phyloP scores from a whole-genome alignment of 2,888 invertebrate genomes.

The Catotricha subobsoleta region DNA sequence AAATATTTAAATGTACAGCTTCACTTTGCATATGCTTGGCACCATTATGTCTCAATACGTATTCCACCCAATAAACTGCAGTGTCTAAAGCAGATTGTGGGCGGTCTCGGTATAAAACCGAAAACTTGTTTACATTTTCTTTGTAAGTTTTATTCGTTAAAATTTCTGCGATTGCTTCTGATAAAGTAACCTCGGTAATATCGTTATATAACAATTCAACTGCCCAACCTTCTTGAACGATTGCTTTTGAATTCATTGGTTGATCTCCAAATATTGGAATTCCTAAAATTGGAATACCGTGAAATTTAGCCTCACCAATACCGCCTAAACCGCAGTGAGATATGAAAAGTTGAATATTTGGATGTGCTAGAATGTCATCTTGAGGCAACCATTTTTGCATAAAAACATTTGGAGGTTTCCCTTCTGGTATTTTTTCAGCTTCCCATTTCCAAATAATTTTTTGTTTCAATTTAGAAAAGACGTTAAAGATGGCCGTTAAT shows the following conservation, averaged over 20 bases:
- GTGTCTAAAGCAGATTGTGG: slow-evolving; percentile 33
- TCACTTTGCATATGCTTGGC: slow-evolving; percentile 34
- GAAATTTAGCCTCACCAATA: slow-evolving; percentile 39
- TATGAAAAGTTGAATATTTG: slow-evolving; percentile 39
- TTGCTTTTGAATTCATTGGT: slow-evolving; percentile 32
- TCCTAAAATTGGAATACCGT: slow-evolving; percentile 38
- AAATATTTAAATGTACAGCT: slow-evolving; percentile 29
- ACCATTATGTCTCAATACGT: slow-evolving; percentile 36
- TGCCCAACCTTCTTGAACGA: slow-evolving; percentile 29
- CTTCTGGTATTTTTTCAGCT: slow-evolving; percentile 31
- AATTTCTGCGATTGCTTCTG: slow-evolving; percentile 16
- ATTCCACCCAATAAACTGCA: slow-evolving; percentile 38
- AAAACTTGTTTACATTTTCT: slow-evolving; percentile 25
- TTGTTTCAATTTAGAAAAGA: slow-evolving; percentile 19
- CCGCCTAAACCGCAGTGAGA: slow-evolving; percentile 49
- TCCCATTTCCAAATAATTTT: slow-evolving; percentile 22
- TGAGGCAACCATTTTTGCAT: slow-evolving; percentile 50
- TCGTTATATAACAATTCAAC: slow-evolving; percentile 30
- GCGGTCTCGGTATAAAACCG: slow-evolving; percentile 34
- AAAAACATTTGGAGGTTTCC: slow-evolving; percentile 37
- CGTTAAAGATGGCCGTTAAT: slow-evolving; percentile 14
- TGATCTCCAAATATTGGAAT: slow-evolving; percentile 30
- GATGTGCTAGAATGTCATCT: slow-evolving; percentile 42
- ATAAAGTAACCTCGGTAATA: slow-evolving; percentile 19
- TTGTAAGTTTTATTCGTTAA: slow-evolving; percentile 18